Conservation (phyloP, 2,888 invertebrate genomes). For the Tetramorium bicarinatum region DNA sequence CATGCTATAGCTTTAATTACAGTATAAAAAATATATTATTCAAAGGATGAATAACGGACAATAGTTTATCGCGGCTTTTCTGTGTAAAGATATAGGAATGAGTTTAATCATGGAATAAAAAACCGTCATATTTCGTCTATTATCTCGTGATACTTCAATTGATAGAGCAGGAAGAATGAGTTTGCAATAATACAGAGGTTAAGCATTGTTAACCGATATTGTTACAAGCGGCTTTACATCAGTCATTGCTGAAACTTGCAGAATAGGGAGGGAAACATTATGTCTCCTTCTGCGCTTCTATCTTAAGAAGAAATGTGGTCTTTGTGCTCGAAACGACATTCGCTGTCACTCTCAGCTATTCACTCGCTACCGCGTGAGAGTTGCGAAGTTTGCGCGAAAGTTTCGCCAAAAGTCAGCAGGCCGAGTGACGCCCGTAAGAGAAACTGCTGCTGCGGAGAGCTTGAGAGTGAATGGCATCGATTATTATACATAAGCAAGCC, state of each 20-base stretch:
- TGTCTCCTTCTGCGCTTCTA: conserved; percentile 65
- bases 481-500: conserved; percentile 45
- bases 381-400: conserved; percentile 71
- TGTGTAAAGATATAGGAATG: not conserved
- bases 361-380: conserved; percentile 63
- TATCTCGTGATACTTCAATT: conserved; percentile 4
- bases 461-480: conserved; percentile 46
- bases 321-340: conserved; percentile 71
- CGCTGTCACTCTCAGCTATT: conserved; percentile 74
- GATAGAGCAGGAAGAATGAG: not conserved
- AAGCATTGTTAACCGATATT: conserved; percentile 42
- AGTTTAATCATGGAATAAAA: not conserved
- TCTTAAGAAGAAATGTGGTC: conserved; percentile 66
- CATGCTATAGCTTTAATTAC: conserved; percentile 15
- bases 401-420: conserved; percentile 65
- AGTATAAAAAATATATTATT: not conserved
- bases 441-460: conserved; percentile 40
- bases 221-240: conserved; percentile 44
- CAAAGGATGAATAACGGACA: not conserved
- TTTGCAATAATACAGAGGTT: not conserved
- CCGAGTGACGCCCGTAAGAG: conserved; percentile 65
- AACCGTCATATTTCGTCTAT: not conserved
- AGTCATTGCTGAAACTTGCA: conserved; percentile 32
- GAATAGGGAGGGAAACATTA: conserved; percentile 34
- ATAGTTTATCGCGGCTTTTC: not conserved